A percentile compares a stretch with the other conserved stretches of the same genome.
phyloP scores from a whole-genome alignment of 2,797 vertebrate species.

The Malurus splendens region DNA sequence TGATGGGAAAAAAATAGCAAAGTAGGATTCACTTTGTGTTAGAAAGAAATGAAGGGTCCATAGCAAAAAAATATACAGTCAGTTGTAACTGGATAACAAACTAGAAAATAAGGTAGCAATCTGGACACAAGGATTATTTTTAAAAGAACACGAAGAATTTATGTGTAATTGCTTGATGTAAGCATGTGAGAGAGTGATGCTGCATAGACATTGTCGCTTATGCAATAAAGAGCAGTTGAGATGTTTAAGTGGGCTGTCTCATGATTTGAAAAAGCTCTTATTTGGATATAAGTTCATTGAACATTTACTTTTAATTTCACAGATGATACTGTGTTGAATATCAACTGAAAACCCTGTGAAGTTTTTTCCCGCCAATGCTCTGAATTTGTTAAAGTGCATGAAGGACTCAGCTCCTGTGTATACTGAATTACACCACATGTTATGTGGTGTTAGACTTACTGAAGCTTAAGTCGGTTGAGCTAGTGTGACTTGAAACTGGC shows the following conservation, averaged over 20 bases:
- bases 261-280: background rate
- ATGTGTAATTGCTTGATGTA: background rate
- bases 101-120: background rate
- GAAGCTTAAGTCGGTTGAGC: background rate
- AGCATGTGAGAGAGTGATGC: background rate
- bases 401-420: background rate
- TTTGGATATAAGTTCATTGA: background rate
- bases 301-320: background rate
- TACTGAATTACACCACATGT: background rate
- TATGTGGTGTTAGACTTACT: background rate
- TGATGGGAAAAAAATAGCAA: background rate
- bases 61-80: background rate
- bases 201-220: background rate
- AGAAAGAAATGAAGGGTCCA: background rate
- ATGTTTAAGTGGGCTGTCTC: background rate
- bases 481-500: background rate
- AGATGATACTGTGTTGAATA: background rate
- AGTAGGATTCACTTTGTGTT: background rate
- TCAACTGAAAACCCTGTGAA: background rate
- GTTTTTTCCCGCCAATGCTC: background rate
- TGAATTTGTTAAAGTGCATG: background rate
- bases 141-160: background rate
- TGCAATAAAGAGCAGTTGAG: background rate
- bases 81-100: background rate
- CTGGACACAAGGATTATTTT: background rate